Percentiles rank a stretch among this genome's conserved stretches.
These are phyloP conservation scores for Eueides isabella DNA, from an alignment of 1,140 invertebrate genomes.

Conservation along the genomic window DNA sequence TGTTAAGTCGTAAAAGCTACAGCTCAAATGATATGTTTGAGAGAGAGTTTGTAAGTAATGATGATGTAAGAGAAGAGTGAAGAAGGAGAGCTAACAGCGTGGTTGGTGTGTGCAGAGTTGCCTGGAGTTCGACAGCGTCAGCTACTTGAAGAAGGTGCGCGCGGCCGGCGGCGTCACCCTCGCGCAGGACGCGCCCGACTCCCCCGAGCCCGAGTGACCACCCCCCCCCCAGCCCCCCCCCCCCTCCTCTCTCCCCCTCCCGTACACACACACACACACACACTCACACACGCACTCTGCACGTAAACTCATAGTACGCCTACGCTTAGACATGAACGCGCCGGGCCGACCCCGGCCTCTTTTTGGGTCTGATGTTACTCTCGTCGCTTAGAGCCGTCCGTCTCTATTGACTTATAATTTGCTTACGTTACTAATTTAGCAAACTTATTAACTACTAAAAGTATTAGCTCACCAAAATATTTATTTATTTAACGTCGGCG, in stretches of 20 bases:
- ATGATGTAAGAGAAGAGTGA: background rate
- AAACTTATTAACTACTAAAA: slow-evolving; percentile 64
- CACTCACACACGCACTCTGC: slow-evolving; percentile 3
- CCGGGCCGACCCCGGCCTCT: slow-evolving; percentile 4
- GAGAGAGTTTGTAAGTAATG: too few species aligned
- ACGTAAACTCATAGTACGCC: background rate
- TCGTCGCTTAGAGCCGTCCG: slow-evolving; percentile 49
- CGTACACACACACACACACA: slow-evolving; percentile 32
- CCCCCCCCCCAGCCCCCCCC: slow-evolving; percentile 15
- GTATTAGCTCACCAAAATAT: slow-evolving; percentile 78
- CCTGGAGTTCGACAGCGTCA: slow-evolving; percentile 79
- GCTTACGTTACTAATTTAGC: slow-evolving; percentile 60
- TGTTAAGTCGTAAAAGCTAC: too few species aligned
- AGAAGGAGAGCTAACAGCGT: slow-evolving; percentile 31
- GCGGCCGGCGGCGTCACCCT: slow-evolving; percentile 63
- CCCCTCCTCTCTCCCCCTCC: slow-evolving; percentile 26
- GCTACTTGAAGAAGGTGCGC: slow-evolving; percentile 73
- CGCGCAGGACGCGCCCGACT: slow-evolving; percentile 70
- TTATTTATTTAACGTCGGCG: slow-evolving; percentile 65
- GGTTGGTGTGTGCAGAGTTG: slow-evolving; percentile 66
- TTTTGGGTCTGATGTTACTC: slow-evolving; percentile 23
- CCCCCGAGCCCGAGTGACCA: slow-evolving; percentile 73
- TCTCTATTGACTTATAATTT: slow-evolving; percentile 46
- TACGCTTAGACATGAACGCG: background rate
- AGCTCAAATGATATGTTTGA: too few species aligned